Base-by-base conservation (phyloP, 2,113 vertebrate genomes). In the Corythornis vintsioides region DNA sequence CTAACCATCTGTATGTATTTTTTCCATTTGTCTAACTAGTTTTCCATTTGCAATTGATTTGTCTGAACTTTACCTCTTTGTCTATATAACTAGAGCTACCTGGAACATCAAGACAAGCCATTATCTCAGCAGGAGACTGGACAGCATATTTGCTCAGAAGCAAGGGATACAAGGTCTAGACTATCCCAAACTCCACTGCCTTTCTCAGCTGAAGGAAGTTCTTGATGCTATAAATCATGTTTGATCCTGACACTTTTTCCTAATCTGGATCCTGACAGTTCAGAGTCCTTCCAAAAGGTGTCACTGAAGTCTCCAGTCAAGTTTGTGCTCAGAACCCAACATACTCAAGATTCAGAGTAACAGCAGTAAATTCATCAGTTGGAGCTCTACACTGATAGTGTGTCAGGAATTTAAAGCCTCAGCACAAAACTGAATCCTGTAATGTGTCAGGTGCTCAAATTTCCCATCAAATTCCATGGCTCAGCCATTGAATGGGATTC, bases 201-300 rank as follows among this genome's bases (percentile, higher is more conserved):
- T 43, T 31, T 56, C 61, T 74, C 63, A 88, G 83, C 50, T 86
- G 71, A 35, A 63, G 22, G 29, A 83, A 47, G 22, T 38, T 57
- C 59, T 71, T 76, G 55, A 57, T 61, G 74, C 42, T 66, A 4
- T 28, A 80, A 78, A 85, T 83, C 56, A 56, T 21, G 13, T 88
- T 79, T 83, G 61, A 86, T 77, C 76, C 85, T 73, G 48, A 56
- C 33, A 40, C 61, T 55, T 75, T 52, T 65, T 52, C 31, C 57
- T 64, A 45, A 43, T 56, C 48, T 73, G 47, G 25, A 72, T 66
- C 73, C 92, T 73, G 50, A 42, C 75, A 78, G 35, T 60, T 83
- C 66, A 43, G 60, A 93, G 92, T 69, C 72, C 55, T 79, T 92
- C 63, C 91, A 73, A 91, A 85, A 82, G 71, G 35, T 25, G 57